A percentile compares a stretch with the other conserved stretches of the same genome.
phyloP scores from a whole-genome alignment of 1,140 invertebrate genomes.

The Melanaphis sacchari region DNA sequence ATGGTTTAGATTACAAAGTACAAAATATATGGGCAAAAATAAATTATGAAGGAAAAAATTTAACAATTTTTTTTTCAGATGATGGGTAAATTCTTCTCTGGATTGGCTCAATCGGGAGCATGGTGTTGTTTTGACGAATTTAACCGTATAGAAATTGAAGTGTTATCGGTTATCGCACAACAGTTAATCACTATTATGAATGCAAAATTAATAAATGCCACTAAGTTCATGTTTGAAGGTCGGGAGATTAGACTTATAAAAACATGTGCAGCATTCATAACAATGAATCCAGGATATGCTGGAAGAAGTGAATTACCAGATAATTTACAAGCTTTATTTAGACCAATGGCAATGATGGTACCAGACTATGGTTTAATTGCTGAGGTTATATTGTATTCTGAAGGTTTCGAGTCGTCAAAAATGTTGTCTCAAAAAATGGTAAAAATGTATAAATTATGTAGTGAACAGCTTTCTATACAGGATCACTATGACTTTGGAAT shows the following conservation, averaged over 20 bases:
- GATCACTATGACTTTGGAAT: constrained; percentile 95
- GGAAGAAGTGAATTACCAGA: constrained; percentile 85
- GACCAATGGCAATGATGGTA: constrained; percentile 92
- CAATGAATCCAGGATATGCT: constrained; percentile 89
- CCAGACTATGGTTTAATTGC: constrained; percentile 92
- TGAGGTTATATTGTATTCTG: constrained; percentile 90
- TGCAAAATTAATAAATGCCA: constrained; percentile 73
- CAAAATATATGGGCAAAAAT: background rate
- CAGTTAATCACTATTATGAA: constrained; percentile 81
- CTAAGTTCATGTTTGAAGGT: constrained; percentile 87
- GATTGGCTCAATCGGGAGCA: constrained; percentile 84
- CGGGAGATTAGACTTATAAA: constrained; percentile 84
- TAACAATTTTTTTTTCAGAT: constrained; percentile 66
- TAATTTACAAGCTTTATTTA: constrained; percentile 84
- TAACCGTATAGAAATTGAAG: constrained; percentile 90
- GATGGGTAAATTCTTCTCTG: constrained; percentile 75
- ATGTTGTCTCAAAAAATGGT: constrained; percentile 87
- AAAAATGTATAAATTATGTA: constrained; percentile 90
- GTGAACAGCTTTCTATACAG: constrained; percentile 90
- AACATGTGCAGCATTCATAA: constrained; percentile 89
- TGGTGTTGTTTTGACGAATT: constrained; percentile 95
- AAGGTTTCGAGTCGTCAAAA: constrained; percentile 89
- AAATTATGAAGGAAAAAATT: constrained; percentile 71
- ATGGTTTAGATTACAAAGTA: constrained; percentile 78
- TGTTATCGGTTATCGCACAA: constrained; percentile 87